A percentile compares a stretch with the other conserved stretches of the same genome.
phyloP scores from a whole-genome alignment of 2,797 vertebrate genomes.

The Rhinichthys osculus region DNA sequence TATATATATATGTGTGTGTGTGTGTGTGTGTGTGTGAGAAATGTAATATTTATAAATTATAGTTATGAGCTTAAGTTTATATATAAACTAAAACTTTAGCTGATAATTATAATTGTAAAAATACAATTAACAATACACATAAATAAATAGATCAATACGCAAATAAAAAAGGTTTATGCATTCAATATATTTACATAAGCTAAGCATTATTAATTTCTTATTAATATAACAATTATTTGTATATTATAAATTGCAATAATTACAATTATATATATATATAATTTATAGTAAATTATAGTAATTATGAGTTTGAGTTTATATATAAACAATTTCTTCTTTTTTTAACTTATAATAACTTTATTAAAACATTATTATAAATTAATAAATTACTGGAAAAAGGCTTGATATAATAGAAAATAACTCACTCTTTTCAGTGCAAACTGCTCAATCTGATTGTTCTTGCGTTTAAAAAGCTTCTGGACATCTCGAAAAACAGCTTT shows the following conservation, averaged over 20 bases:
- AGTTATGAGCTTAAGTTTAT: not conserved
- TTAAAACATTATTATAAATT: not conserved
- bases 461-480: conserved; percentile 94
- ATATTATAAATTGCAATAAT: not conserved
- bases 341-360: not conserved
- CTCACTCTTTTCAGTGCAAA: conserved; percentile 91
- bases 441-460: conserved; percentile 98
- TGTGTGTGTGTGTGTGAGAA: no score
- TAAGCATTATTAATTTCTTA: not conserved
- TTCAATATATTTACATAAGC: not conserved
- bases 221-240: not conserved
- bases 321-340: not conserved
- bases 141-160: no score
- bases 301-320: not conserved
- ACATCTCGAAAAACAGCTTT: conserved; percentile 90
- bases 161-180: not conserved
- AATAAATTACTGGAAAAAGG: not conserved
- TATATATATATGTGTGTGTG: no score
- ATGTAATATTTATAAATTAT: no score
- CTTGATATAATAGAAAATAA: not conserved
- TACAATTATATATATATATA: not conserved
- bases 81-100: not conserved
- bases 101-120: not conserved
- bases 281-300: not conserved
- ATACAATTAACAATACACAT: not conserved